A percentile compares a stretch with the other conserved stretches of the same genome.
phyloP scores from a whole-genome alignment of 2,113 vertebrate species.

The Aythya baeri region DNA sequence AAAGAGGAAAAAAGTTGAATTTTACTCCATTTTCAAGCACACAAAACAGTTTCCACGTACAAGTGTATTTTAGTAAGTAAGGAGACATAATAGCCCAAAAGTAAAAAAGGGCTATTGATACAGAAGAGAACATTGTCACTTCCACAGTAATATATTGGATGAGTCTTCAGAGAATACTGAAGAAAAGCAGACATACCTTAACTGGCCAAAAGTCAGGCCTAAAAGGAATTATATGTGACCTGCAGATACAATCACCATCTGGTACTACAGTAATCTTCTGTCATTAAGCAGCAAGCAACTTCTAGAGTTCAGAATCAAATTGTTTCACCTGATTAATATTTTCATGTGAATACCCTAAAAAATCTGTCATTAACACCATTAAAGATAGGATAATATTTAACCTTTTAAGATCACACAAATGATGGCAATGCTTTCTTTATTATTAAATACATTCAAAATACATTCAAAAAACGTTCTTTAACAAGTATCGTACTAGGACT shows the following conservation, averaged over 20 bases:
- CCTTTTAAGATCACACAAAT: background rate
- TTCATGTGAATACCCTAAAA: background rate
- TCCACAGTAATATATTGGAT: background rate
- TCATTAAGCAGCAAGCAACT: background rate
- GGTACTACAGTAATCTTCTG: background rate
- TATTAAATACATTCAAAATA: background rate
- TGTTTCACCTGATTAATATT: background rate
- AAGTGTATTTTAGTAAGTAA: background rate
- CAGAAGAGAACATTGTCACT: background rate
- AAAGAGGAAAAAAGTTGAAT: background rate
- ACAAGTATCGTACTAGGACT: background rate
- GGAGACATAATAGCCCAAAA: background rate
- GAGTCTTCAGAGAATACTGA: background rate
- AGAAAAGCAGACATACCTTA: background rate
- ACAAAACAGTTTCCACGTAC: background rate
- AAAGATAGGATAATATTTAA: background rate
- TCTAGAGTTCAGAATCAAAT: background rate
- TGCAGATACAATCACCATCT: background rate
- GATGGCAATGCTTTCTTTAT: background rate
- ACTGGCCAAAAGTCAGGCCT: background rate
- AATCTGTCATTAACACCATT: background rate
- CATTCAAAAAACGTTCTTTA: background rate
- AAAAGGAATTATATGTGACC: background rate
- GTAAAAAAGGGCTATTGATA: background rate
- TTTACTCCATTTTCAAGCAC: background rate